Conservation (phyloP, 2,797 vertebrate genomes). For the Poecilia wingei region DNA sequence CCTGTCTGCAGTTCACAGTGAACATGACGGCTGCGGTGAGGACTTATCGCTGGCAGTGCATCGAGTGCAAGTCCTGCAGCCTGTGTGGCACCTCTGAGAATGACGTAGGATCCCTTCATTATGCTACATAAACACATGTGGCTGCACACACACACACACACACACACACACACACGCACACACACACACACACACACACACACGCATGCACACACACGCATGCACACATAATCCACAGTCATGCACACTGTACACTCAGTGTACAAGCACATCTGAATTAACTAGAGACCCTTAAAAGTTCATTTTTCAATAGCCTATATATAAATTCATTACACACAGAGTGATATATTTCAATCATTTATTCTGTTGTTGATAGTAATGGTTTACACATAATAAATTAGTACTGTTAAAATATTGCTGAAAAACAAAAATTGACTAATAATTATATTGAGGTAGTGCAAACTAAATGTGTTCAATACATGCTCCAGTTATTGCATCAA, state of each 20-base stretch:
- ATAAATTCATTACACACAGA: not conserved
- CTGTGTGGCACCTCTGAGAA: conserved; percentile 95
- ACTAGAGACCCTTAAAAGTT: not conserved
- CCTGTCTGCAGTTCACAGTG: conserved; percentile 95
- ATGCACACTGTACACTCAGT: not conserved
- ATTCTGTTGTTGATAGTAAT: not conserved
- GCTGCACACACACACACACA: conserved; percentile 49
- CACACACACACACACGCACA: not conserved
- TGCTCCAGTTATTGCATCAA: not conserved
- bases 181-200: conserved; percentile 41
- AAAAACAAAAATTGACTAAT: not conserved
- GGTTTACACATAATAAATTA: not conserved
- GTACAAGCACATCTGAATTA: not conserved
- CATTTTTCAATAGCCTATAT: not conserved
- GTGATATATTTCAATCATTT: not conserved
- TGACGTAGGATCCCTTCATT: conserved; percentile 83
- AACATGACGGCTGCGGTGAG: conserved; percentile 95
- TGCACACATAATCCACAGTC: conserved; percentile 5
- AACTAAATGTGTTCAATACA: too few species aligned
- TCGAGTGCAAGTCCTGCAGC: conserved; percentile 97
- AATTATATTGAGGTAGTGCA: not conserved
- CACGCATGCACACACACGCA: not conserved
- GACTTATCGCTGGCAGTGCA: conserved; percentile 97
- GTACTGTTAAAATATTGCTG: not conserved
- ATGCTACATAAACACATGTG: conserved; percentile 48